Percentiles rank a stretch among this genome's conserved stretches.
phyloP scores from a whole-genome alignment of 2,113 vertebrate species.

The Atlantisia rogersi region DNA sequence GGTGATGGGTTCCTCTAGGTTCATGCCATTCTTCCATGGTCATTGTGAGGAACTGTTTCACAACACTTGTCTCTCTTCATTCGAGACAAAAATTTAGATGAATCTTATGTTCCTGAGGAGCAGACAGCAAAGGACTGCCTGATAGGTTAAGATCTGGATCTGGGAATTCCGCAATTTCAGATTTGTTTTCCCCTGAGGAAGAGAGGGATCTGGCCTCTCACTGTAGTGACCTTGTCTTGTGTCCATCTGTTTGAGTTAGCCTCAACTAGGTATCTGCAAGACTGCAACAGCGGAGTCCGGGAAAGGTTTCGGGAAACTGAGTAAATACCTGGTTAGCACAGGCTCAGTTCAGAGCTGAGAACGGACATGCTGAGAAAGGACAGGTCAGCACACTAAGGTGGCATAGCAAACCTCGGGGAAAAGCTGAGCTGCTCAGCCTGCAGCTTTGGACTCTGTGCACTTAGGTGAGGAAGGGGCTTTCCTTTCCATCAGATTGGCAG shows the following conservation, averaged over 20 bases:
- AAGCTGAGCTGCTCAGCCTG: not conserved
- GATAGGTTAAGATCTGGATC: not conserved
- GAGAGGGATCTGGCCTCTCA: not conserved
- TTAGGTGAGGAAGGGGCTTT: not conserved
- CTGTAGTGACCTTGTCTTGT: not conserved
- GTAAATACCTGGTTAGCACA: not conserved
- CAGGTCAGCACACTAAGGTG: not conserved
- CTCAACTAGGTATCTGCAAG: not conserved
- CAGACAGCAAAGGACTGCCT: not conserved
- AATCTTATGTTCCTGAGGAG: not conserved
- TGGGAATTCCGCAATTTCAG: not conserved
- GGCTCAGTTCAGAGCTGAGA: not conserved
- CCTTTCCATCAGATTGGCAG: not conserved
- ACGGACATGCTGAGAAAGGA: not conserved
- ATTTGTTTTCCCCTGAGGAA: not conserved
- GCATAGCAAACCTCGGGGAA: not conserved
- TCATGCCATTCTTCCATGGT: not conserved
- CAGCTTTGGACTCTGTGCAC: not conserved
- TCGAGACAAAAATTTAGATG: not conserved
- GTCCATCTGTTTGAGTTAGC: fast-evolving
- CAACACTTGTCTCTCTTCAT: not conserved
- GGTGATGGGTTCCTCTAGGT: not conserved
- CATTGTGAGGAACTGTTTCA: not conserved
- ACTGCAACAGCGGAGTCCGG: not conserved
- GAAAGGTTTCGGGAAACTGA: not conserved